Conservation (phyloP, 1,140 invertebrate species). For the Thaumetopoea pityocampa region DNA sequence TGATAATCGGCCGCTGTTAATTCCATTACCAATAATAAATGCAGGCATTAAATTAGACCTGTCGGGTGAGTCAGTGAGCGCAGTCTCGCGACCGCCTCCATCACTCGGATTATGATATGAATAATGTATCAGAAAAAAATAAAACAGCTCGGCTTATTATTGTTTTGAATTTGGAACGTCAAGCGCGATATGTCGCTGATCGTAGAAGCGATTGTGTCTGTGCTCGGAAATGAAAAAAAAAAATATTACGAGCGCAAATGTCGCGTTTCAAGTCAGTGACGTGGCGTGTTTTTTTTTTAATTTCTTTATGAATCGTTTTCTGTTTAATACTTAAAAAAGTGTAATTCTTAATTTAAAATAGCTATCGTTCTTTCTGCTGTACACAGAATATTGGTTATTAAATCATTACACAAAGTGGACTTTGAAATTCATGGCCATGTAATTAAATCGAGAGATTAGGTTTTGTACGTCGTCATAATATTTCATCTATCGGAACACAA, state of each 20-base stretch:
- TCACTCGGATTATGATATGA: constrained; percentile 72
- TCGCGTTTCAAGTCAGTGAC: constrained; percentile 13
- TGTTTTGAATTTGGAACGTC: constrained; percentile 61
- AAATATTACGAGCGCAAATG: constrained; percentile 33
- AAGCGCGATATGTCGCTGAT: constrained; percentile 42
- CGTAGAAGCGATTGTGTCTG: constrained; percentile 39
- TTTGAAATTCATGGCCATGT: no score
- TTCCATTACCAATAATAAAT: constrained; percentile 74
- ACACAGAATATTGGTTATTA: no score
- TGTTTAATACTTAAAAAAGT: background rate
- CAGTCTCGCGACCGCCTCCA: constrained; percentile 45
- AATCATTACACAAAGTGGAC: no score
- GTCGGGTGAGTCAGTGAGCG: constrained; percentile 68
- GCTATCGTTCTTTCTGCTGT: no score
- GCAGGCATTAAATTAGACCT: constrained; percentile 71
- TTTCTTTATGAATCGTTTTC: constrained; percentile 10
- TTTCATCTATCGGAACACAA: no score
- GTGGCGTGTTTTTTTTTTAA: constrained; percentile 10
- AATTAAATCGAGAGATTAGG: no score
- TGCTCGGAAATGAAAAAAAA: constrained; percentile 34
- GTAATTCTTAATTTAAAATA: constrained; percentile 6
- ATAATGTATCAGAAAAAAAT: constrained; percentile 68
- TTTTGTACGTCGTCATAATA: no score
- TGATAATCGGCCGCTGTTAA: constrained; percentile 73
- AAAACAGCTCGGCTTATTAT: constrained; percentile 45